A percentile compares a stretch with the other conserved stretches of the same genome.
phyloP scores from a whole-genome alignment of 2,888 invertebrate genomes.

The Andrena haemorrhoa region DNA sequence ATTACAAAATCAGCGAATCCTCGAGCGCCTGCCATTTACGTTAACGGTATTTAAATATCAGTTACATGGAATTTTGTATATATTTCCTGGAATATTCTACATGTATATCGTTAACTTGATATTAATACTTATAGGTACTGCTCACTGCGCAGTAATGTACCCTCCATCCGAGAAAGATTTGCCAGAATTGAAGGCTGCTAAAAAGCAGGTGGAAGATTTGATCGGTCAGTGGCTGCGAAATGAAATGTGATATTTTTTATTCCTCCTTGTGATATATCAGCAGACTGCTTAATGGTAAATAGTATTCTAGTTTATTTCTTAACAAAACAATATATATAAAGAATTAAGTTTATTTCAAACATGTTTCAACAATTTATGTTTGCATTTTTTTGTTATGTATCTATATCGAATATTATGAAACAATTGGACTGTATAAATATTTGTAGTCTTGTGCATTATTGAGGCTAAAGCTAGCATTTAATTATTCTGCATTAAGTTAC shows the following conservation, averaged over 20 bases:
- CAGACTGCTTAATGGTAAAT: conserved; percentile 25
- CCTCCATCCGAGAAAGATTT: conserved; percentile 89
- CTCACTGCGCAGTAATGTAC: conserved; percentile 98
- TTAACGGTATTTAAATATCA: conserved; percentile 87
- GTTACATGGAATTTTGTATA: conserved; percentile 1
- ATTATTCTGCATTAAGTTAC: conserved; percentile 42
- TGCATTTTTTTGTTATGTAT: conserved; percentile 18
- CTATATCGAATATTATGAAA: conserved; percentile 27
- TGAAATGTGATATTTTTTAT: conserved; percentile 34
- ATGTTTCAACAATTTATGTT: conserved; percentile 30
- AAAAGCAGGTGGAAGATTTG: conserved; percentile 87
- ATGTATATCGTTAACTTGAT: conserved; percentile 17
- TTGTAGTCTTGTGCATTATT: conserved; percentile 66
- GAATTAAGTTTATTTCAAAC: conserved; percentile 37
- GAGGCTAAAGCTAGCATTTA: conserved; percentile 56
- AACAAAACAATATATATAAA: conserved; percentile 20
- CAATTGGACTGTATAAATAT: conserved; percentile 59
- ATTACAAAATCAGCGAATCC: conserved; percentile 87
- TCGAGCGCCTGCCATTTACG: conserved; percentile 90
- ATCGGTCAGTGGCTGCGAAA: conserved; percentile 87
- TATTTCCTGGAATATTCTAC: not conserved
- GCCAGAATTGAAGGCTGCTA: conserved; percentile 89
- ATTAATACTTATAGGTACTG: conserved; percentile 86
- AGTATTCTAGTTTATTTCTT: not conserved
- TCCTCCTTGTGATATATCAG: conserved; percentile 24